Evolutionary conservation across 2,113 vertebrate species (phyloP), one percentile per base, ranked within the genome.

Genomic region (Phalacrocorax aristotelis): DNA sequence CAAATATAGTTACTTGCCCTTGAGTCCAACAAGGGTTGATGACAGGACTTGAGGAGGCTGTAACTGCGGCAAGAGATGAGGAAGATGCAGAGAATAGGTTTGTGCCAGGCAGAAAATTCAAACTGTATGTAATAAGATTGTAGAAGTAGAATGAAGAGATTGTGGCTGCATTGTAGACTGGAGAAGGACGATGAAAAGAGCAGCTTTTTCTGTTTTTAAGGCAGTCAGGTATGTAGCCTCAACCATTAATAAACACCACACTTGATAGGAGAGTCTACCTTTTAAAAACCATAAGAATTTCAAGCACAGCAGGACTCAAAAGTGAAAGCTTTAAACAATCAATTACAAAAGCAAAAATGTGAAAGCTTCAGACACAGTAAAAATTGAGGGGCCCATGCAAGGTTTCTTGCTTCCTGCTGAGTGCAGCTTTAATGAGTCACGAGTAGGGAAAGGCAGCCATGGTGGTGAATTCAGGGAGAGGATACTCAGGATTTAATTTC

Each of bases 241-340:
- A 90, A 77, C 61, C 23, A 26, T 57, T 85, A 89, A 60, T 10
- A 36, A 69, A 11, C 8, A 46, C n/a, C 27, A 26, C 13, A 23
- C 40, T 75, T 55, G 36, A 64, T 46, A 27, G n/a, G 25, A 58
- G 27, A 83, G 17, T 72, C 44, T 61, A 36, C 9, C 5, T 85
- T 94, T 74, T 46, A 86, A 78, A 93, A 92, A 65, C 17, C 0
- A 0, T 72, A 36, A 83, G 30, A 75, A 66, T 70, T 80, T 95
- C 38, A 83, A 55, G 32, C 71, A n/a, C 46, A 77, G 74, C n/a
- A 88, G 71, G 71, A 70, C n/a, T 70, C 29, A 70, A 76, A 76
- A 52, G 55, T 62, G 42, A 90, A 92, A 88, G 15, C 49, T 78
- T 93, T 62, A 88, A 96, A 77, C 64, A 86, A 91, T 85, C 61